A percentile compares a stretch with the other conserved stretches of the same genome.
Conservation (phyloP, 2,113 vertebrate genomes). For the Panthera uncia region DNA sequence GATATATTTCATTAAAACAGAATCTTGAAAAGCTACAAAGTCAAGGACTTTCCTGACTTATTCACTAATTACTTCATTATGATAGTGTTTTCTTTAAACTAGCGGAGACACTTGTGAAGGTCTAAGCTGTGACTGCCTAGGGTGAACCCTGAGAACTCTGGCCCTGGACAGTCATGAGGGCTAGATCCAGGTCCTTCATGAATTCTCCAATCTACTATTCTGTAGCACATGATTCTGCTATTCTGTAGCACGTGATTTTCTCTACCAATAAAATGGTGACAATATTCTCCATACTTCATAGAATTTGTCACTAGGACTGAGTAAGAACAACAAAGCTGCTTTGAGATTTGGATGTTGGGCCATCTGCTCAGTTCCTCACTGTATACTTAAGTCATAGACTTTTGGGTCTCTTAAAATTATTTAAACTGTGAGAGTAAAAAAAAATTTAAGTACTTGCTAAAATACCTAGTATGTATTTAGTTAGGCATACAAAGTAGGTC, state of each 20-base stretch:
- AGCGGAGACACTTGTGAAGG: not conserved
- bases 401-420: constrained; percentile 36
- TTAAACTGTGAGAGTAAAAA: not conserved
- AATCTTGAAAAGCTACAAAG: not conserved
- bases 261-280: not conserved
- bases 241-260: not conserved
- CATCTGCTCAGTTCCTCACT: not conserved
- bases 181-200: not conserved
- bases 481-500: not conserved
- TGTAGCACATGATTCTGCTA: not conserved
- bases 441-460: not conserved
- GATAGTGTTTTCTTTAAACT: not conserved
- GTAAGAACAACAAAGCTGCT: not conserved
- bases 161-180: not conserved
- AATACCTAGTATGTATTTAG: not conserved
- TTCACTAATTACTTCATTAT: constrained; percentile 26
- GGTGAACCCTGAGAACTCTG: not conserved
- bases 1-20: constrained; percentile 45
- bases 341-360: not conserved
- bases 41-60: not conserved
- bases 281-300: not conserved
- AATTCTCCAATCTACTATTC: constrained; percentile 16
- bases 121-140: not conserved
- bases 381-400: constrained; percentile 20
- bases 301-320: not conserved